Conservation (phyloP, 2,888 invertebrate genomes). For the Platycheirus albimanus region DNA sequence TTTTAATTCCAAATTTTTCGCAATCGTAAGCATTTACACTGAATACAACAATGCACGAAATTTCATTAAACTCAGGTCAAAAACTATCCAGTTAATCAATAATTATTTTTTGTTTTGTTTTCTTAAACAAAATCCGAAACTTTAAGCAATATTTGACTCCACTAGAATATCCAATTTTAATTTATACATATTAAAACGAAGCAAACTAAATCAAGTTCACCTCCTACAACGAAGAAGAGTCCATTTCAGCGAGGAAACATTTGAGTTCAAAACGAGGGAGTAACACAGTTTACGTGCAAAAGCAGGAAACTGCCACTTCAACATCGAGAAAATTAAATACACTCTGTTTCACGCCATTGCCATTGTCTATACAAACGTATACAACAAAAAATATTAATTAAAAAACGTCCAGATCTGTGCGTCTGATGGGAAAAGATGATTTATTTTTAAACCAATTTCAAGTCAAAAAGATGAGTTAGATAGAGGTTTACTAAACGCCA, state of each 20-base stretch:
- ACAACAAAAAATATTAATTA: conserved; percentile 67
- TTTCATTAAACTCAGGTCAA: too few relatives aligned
- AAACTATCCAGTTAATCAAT: too few relatives aligned
- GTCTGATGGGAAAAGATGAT: conserved; percentile 42
- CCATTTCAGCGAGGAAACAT: too few relatives aligned
- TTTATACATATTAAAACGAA: not conserved
- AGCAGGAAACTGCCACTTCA: conserved; percentile 39
- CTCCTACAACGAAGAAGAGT: too few relatives aligned
- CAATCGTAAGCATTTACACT: too few relatives aligned
- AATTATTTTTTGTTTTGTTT: too few relatives aligned
- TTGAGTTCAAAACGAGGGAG: not conserved
- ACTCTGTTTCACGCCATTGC: conserved; percentile 45
- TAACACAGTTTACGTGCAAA: not conserved
- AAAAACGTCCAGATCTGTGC: conserved; percentile 37
- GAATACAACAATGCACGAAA: too few relatives aligned
- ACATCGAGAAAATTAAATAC: conserved; percentile 67
- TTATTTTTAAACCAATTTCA: conserved; percentile 6
- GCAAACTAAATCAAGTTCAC: conserved; percentile 9
- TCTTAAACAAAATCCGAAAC: too few relatives aligned
- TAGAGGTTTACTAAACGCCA: conserved; percentile 54
- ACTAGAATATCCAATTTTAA: conserved; percentile 5
- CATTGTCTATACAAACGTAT: too few relatives aligned
- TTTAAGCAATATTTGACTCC: too few relatives aligned
- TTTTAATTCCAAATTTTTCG: too few relatives aligned
- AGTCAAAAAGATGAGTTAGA: conserved; percentile 22